These are phyloP conservation scores for Cephus pulcher DNA, from an alignment of 2,888 invertebrate genomes.

Conservation along the genomic window DNA sequence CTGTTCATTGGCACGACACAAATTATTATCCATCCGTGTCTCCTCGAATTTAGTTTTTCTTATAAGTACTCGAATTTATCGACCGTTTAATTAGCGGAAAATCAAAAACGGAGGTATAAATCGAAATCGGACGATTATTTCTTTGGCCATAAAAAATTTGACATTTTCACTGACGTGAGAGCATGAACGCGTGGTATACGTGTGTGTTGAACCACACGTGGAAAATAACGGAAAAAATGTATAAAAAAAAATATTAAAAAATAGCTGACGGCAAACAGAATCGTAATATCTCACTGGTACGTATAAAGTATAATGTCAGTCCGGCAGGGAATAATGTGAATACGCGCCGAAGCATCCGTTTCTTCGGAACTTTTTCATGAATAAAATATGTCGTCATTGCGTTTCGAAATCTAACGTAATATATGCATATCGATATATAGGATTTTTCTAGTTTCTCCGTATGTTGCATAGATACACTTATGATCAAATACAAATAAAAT, in stretches of 20 bases:
- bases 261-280: not conserved
- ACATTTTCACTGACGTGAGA: not conserved
- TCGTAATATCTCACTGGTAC: not conserved
- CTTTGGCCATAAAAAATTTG: not conserved
- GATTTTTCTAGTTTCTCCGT: too few species aligned
- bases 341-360: not conserved
- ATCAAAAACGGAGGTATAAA: too few species aligned
- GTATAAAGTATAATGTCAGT: not conserved
- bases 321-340: not conserved
- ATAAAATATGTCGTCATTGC: too few species aligned
- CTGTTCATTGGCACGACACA: too few species aligned
- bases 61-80: too few species aligned
- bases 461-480: too few species aligned
- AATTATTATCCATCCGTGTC: not conserved
- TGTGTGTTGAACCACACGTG: not conserved
- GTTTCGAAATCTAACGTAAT: not conserved
- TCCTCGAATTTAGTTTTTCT: not conserved
- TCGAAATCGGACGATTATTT: not conserved
- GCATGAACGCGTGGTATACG: not conserved
- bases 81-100: too few species aligned
- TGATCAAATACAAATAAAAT: too few species aligned
- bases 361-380: not conserved
- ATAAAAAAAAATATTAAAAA: not conserved
- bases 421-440: not conserved
- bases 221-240: too few species aligned